Evolutionary conservation across 2,797 vertebrate species (phyloP), one percentile per base, ranked within the genome.

Genomic region (Enoplosus armatus): DNA sequence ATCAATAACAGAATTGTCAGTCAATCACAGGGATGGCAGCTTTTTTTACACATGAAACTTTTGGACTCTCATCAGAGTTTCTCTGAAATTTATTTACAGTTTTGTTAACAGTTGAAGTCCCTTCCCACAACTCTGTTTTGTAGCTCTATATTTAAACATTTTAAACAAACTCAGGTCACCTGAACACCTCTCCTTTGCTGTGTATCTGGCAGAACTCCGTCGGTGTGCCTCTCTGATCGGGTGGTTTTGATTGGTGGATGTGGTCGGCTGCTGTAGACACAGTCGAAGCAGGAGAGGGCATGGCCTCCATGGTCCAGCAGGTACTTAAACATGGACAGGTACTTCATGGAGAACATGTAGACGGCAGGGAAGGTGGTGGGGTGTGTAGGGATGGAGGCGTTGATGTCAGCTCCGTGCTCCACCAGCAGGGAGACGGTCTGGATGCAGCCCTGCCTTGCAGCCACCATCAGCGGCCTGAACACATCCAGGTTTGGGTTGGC

Each of bases 331-430:
- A 99, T 81, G 0, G 94, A 72, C 68, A 98, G 94, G 83, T 96
- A 96, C 91, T 97, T 97, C 96, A 98, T 96, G 22, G 96, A 95
- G 92, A 99, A 98, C 96, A 99, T 96, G 85, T 98, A 95, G 48
- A 96, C 93, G 3, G 97, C 97, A 0, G 98, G 98, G 91, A 99
- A 99, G 56, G 96, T 75, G 29, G 97, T 98, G 59, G 97, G 97
- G 72, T 97, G 97, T 7, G 95, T 96, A 58, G 96, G 92, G 87
- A 99, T 95, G 70, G 89, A 90, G 35, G 95, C 96, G 31, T 98
- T 95, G 69, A 99, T 93, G 69, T 99, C 91, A 5, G 98, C 98
- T 0, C 97, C 97, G 0, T 98, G 95, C 79, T 97, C 94, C 79
- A 99, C 94, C 79, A 99, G 95, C 75, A 98, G 80, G 50, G 91